These are phyloP conservation scores for Zonitis immaculata DNA, from an alignment of 2,888 invertebrate genomes.

Conservation along the genomic window DNA sequence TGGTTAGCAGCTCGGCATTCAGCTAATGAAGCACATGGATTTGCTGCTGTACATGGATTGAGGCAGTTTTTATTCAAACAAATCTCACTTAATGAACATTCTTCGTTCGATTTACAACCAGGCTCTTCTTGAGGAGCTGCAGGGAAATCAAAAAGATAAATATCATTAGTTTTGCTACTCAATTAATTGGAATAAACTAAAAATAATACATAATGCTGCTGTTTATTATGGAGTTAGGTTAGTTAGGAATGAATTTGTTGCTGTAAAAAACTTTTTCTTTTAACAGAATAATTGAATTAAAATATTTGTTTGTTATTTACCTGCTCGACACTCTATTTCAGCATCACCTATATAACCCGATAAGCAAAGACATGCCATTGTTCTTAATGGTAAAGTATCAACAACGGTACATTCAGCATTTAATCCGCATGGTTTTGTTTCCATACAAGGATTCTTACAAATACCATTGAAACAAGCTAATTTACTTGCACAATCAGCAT, in stretches of 20 bases:
- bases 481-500: slow-evolving; percentile 81
- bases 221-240: slow-evolving; percentile 5
- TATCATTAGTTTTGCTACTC: no score
- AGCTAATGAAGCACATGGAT: slow-evolving; percentile 73
- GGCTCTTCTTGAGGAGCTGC: slow-evolving; percentile 49
- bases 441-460: slow-evolving; percentile 76
- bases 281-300: not conserved
- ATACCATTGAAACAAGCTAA: slow-evolving; percentile 74
- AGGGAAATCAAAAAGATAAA: slow-evolving; percentile 20
- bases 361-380: slow-evolving; percentile 82
- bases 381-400: slow-evolving; percentile 79
- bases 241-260: slow-evolving; percentile 5
- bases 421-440: slow-evolving; percentile 72
- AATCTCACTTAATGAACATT: slow-evolving; percentile 67
- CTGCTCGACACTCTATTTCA: slow-evolving; percentile 73
- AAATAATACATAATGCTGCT: slow-evolving; percentile 32
- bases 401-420: slow-evolving; percentile 81
- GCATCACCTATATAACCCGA: slow-evolving; percentile 82
- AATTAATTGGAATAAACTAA: no score
- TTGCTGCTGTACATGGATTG: slow-evolving; percentile 66
- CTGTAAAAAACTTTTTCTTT: slow-evolving; percentile 8
- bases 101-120: slow-evolving; percentile 66
- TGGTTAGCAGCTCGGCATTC: slow-evolving; percentile 73
- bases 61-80: slow-evolving; percentile 70
- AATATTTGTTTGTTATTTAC: slow-evolving; percentile 55